These are phyloP conservation scores for Choreutis nemorana DNA, from an alignment of 2,888 invertebrate species.

Conservation along the genomic window DNA sequence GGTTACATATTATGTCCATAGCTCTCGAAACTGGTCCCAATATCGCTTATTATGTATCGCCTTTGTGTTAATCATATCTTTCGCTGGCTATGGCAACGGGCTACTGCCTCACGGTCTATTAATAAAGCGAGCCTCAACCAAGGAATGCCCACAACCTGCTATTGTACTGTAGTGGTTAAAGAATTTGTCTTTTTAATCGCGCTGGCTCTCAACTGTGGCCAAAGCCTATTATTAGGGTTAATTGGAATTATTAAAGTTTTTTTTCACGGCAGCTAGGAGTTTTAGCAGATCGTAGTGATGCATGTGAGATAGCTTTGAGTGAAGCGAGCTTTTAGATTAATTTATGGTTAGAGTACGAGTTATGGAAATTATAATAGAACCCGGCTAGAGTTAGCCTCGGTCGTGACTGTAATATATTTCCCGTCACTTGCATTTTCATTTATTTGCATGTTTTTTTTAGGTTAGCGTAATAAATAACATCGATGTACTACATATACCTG, in stretches of 20 bases:
- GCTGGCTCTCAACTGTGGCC: conserved; percentile 40
- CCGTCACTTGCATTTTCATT: too few species aligned
- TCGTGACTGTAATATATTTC: conserved; percentile 12
- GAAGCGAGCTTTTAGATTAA: conserved; percentile 48
- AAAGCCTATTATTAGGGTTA: conserved; percentile 62
- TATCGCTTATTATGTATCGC: conserved; percentile 61
- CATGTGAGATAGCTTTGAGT: conserved; percentile 37
- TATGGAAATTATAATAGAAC: conserved; percentile 48
- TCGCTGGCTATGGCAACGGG: conserved; percentile 50
- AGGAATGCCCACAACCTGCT: conserved; percentile 55
- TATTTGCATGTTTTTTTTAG: too few species aligned
- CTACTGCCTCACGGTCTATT: conserved; percentile 61
- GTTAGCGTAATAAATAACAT: too few species aligned
- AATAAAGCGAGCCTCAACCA: conserved; percentile 45
- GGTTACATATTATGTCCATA: conserved; percentile 46
- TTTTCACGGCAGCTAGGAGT: conserved; percentile 48
- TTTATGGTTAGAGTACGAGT: conserved; percentile 39
- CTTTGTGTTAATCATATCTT: conserved; percentile 64
- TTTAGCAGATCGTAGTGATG: conserved; percentile 50
- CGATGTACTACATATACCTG: too few species aligned
- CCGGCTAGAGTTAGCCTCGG: too few species aligned
- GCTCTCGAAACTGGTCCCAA: conserved; percentile 52
- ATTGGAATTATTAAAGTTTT: conserved; percentile 63
- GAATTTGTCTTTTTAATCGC: conserved; percentile 66
- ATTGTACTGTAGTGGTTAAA: conserved; percentile 57